These are phyloP conservation scores for Dioctria rufipes DNA, from an alignment of 2,888 invertebrate species.

Conservation along the genomic window DNA sequence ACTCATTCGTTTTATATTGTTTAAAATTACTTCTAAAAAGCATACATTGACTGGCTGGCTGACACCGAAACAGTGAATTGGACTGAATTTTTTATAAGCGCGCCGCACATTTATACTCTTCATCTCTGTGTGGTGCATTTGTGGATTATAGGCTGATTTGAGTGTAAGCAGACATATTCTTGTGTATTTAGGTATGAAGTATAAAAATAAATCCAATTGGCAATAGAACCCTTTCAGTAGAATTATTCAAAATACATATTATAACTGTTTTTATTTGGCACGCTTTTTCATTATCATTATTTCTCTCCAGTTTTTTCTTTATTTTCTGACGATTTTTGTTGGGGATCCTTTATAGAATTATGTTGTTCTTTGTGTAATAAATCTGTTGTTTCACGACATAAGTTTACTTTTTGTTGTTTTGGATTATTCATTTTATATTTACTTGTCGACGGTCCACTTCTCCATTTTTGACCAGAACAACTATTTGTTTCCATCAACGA, in stretches of 20 bases:
- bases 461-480: constrained; percentile 63
- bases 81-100: too few species aligned
- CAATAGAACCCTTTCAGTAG: too few species aligned
- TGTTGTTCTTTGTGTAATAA: constrained; percentile 8
- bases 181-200: not conserved
- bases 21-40: too few species aligned
- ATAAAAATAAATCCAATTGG: not conserved
- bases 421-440: constrained; percentile 8
- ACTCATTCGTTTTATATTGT: too few species aligned
- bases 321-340: constrained; percentile 22
- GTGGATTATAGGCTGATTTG: too few species aligned
- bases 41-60: too few species aligned
- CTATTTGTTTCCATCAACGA: constrained; percentile 64
- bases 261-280: constrained; percentile 32
- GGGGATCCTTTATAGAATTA: constrained; percentile 5
- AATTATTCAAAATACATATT: too few species aligned
- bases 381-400: not conserved
- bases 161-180: too few species aligned
- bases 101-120: too few species aligned
- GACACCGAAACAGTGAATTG: too few species aligned
- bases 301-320: constrained; percentile 25
- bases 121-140: too few species aligned
- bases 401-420: not conserved
- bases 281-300: constrained; percentile 1
- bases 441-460: constrained; percentile 63